A percentile compares a stretch with the other conserved stretches of the same genome.
These are phyloP conservation scores for Spodoptera frugiperda DNA, from an alignment of 1,140 invertebrate species.

Conservation along the genomic window DNA sequence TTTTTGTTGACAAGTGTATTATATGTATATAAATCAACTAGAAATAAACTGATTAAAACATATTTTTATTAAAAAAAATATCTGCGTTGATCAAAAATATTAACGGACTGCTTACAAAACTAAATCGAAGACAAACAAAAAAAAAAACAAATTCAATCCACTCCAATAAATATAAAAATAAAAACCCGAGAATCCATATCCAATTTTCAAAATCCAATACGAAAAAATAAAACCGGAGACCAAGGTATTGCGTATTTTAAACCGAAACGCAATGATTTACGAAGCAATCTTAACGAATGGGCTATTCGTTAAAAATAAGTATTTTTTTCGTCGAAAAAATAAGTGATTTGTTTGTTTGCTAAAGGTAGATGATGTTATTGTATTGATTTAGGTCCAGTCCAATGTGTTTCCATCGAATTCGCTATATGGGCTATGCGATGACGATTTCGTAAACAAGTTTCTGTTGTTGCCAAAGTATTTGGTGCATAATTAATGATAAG, in stretches of 20 bases:
- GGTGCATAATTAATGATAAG: too few relatives aligned
- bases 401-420: constrained; percentile 2
- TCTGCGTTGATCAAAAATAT: too few relatives aligned
- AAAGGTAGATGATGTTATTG: constrained; percentile 8
- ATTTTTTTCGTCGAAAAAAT: constrained; percentile 2
- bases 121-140: background rate
- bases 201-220: background rate
- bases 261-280: constrained; percentile 35
- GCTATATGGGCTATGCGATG: background rate
- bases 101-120: too few relatives aligned
- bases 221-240: constrained; percentile 23
- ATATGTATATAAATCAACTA: too few relatives aligned
- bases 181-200: constrained; percentile 1
- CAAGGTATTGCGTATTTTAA: constrained; percentile 35
- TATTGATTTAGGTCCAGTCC: constrained; percentile 22
- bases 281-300: constrained; percentile 24
- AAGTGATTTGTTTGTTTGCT: constrained; percentile 39
- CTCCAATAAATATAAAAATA: background rate
- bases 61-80: too few relatives aligned
- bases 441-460: background rate
- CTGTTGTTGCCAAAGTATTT: too few relatives aligned
- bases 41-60: background rate
- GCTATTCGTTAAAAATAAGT: constrained; percentile 28
- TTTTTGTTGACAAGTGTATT: too few relatives aligned
- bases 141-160: background rate